Conservation (phyloP, 2,113 vertebrate genomes). For the Synodontis membranacea region DNA sequence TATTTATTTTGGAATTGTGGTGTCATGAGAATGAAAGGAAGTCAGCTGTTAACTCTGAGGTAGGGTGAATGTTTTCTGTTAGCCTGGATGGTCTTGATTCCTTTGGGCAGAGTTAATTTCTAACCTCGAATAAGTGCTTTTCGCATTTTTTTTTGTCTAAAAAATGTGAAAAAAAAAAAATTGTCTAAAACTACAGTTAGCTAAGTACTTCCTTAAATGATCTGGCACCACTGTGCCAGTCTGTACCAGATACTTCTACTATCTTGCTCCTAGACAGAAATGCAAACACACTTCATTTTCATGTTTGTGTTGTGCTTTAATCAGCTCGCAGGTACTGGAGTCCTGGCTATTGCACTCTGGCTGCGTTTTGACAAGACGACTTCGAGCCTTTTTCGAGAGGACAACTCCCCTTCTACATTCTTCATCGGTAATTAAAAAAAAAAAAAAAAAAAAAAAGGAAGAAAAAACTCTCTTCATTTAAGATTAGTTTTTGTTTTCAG, state of each 20-base stretch:
- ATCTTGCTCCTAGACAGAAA: conserved; percentile 6
- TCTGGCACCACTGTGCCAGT: neutral
- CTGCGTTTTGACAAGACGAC: conserved; percentile 90
- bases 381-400: conserved; percentile 79
- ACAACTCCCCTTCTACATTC: conserved; percentile 74
- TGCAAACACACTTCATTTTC: conserved; percentile 19
- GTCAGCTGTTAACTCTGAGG: neutral
- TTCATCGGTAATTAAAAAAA: conserved; percentile 81
- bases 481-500: neutral
- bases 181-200: no score
- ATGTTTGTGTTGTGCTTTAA: conserved; percentile 32
- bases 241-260: conserved; percentile 2
- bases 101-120: neutral
- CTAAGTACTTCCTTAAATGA: neutral
- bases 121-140: neutral
- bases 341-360: conserved; percentile 91
- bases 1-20: neutral
- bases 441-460: no score
- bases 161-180: no score
- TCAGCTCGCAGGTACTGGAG: conserved; percentile 87
- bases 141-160: neutral
- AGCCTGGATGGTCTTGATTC: conserved; percentile 32
- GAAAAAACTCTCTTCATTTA: neutral
- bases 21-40: neutral
- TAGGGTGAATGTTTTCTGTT: neutral